A percentile compares a stretch with the other conserved stretches of the same genome.
Evolutionary conservation across 2,113 vertebrate genomes (phyloP).

Genomic region (Cynocephalus volans): DNA sequence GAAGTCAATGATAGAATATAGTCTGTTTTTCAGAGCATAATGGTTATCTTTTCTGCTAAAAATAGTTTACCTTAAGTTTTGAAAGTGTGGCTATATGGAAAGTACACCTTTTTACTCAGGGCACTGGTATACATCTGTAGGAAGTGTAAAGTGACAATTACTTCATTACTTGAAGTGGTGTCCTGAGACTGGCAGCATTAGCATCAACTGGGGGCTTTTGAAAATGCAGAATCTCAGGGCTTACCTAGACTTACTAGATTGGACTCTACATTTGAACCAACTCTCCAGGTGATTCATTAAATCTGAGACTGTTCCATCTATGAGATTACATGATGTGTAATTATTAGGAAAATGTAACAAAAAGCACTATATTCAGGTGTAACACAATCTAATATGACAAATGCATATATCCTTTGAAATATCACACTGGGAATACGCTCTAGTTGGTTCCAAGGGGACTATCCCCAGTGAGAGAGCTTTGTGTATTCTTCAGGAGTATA

Average conservation of each 20-base stretch:
- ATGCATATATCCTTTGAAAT: background rate
- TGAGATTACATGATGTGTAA: too few species aligned
- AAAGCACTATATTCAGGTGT: background rate
- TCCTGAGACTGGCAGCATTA: background rate
- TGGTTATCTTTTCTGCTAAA: background rate
- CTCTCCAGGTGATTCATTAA: background rate
- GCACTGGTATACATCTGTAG: background rate
- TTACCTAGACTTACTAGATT: background rate
- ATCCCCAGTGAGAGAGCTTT: background rate
- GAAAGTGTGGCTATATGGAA: background rate
- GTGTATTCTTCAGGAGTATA: background rate
- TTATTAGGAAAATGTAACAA: background rate
- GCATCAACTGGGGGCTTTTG: background rate
- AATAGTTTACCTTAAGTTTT: background rate
- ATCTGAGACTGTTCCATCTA: background rate
- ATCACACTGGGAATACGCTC: background rate
- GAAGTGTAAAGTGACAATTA: too few species aligned
- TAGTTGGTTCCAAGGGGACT: background rate
- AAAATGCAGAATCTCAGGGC: background rate
- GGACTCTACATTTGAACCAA: background rate
- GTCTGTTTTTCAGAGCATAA: background rate
- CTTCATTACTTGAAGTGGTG: background rate
- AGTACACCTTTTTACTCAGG: background rate
- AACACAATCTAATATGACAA: background rate
- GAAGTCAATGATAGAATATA: background rate